Conservation (phyloP, 2,113 vertebrate species). For the Speoplatyrhinus poulsoni region DNA sequence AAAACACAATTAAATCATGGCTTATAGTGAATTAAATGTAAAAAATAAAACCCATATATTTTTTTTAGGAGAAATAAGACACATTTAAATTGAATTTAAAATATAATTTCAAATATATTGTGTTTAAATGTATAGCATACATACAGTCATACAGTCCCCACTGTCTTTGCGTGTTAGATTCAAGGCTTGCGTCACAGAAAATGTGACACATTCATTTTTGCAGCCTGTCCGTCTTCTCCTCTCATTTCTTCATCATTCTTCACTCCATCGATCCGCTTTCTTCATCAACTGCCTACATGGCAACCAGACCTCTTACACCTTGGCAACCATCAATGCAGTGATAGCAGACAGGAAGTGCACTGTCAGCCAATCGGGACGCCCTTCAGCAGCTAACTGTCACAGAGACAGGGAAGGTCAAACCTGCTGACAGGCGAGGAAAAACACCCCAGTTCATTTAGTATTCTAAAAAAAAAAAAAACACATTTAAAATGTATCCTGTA, state of each 20-base stretch:
- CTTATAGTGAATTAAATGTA: no score
- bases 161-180: conserved; percentile 48
- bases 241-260: conserved; percentile 90
- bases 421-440: conserved; percentile 63
- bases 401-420: conserved; percentile 60
- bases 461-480: conserved; percentile 16
- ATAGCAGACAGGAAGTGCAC: conserved; percentile 72
- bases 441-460: conserved; percentile 55
- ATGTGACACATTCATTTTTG: conserved; percentile 62
- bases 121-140: not conserved
- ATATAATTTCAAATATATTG: no score
- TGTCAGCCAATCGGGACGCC: conserved; percentile 74
- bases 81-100: no score
- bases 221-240: conserved; percentile 73
- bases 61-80: no score
- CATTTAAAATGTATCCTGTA: no score
- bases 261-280: conserved; percentile 86
- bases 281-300: conserved; percentile 79
- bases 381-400: conserved; percentile 63
- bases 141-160: not conserved
- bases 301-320: conserved; percentile 65
- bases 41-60: no score
- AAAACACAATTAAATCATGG: no score
- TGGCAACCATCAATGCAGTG: conserved; percentile 64
- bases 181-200: conserved; percentile 56